Percentiles rank a stretch among this genome's conserved stretches.
phyloP scores from a whole-genome alignment of 1,140 invertebrate species.

The Drosophila dunni region DNA sequence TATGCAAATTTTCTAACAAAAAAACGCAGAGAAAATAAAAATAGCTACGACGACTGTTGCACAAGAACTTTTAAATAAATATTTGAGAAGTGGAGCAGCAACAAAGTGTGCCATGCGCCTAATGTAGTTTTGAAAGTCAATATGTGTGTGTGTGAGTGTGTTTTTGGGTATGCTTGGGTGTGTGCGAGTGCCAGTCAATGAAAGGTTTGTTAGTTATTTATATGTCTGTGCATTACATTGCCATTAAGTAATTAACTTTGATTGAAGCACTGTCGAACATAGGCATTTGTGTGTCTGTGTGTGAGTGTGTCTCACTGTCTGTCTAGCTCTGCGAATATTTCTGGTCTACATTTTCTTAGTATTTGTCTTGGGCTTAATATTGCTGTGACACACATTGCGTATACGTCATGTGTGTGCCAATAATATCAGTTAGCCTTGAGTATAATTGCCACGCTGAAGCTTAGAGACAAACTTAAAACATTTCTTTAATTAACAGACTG shows the following conservation, averaged over 20 bases:
- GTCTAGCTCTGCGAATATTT: slow-evolving; percentile 24
- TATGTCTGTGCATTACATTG: slow-evolving; percentile 75
- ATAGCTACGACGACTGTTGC: slow-evolving; percentile 32
- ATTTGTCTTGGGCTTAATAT: slow-evolving; percentile 4
- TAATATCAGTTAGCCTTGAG: not conserved
- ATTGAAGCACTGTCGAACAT: slow-evolving; percentile 41
- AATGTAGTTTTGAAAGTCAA: slow-evolving; percentile 55
- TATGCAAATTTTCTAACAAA: slow-evolving; percentile 62
- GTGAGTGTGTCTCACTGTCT: not conserved
- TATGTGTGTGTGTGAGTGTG: slow-evolving; percentile 8
- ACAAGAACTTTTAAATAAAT: slow-evolving; percentile 53
- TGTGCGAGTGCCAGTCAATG: slow-evolving; percentile 74
- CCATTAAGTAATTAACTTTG: slow-evolving; percentile 81
- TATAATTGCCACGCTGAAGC: not conserved
- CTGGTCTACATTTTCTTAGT: not conserved
- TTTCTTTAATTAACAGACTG: slow-evolving; percentile 22
- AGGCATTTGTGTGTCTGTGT: slow-evolving; percentile 31
- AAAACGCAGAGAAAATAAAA: slow-evolving; percentile 24
- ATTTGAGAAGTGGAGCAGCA: slow-evolving; percentile 43
- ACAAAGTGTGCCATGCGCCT: slow-evolving; percentile 42
- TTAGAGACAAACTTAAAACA: slow-evolving; percentile 6
- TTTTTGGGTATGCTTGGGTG: slow-evolving; percentile 41
- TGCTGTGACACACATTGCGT: slow-evolving; percentile 47
- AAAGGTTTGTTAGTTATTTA: slow-evolving; percentile 81
- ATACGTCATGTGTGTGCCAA: slow-evolving; percentile 46